These are phyloP conservation scores for Orientallactaga sibirica DNA, from an alignment of 2,797 vertebrate species.

Conservation along the genomic window DNA sequence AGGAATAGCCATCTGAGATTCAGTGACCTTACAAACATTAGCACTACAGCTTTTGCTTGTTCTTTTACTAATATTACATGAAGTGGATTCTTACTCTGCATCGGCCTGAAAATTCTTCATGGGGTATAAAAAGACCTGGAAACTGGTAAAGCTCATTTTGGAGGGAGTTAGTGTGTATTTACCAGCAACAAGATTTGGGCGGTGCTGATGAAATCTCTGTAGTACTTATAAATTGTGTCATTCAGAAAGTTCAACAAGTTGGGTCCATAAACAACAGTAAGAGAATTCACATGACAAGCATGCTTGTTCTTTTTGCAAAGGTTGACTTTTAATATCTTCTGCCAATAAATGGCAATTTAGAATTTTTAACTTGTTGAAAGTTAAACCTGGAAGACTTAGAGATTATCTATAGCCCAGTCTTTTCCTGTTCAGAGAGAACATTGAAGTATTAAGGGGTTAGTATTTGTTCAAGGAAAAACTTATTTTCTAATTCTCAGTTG, in stretches of 20 bases:
- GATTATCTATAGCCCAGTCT: background rate
- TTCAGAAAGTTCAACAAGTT: slow-evolving; percentile 83
- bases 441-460: slow-evolving; percentile 2
- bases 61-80: slow-evolving; percentile 37
- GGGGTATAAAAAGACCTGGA: slow-evolving; percentile 18
- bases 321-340: slow-evolving; percentile 66
- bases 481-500: slow-evolving; percentile 42
- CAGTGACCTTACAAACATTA: slow-evolving; percentile 29
- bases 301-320: slow-evolving; percentile 52
- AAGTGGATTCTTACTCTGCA: slow-evolving; percentile 35
- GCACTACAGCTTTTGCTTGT: background rate
- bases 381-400: slow-evolving; percentile 51
- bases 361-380: slow-evolving; percentile 63
- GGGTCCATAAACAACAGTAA: slow-evolving; percentile 54
- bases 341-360: slow-evolving; percentile 58
- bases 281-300: slow-evolving; percentile 39
- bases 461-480: slow-evolving; percentile 52
- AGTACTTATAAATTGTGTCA: slow-evolving; percentile 61
- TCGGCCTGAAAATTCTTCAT: background rate
- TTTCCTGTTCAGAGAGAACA: slow-evolving; percentile 25
- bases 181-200: slow-evolving; percentile 51
- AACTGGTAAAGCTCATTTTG: slow-evolving; percentile 52
- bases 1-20: background rate
- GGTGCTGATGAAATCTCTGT: slow-evolving; percentile 66
- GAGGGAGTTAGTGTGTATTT: slow-evolving; percentile 44